Percentiles rank a stretch among this genome's conserved stretches.
Conservation (phyloP, 1,140 invertebrate genomes). For the Aphaenogaster floridana region DNA sequence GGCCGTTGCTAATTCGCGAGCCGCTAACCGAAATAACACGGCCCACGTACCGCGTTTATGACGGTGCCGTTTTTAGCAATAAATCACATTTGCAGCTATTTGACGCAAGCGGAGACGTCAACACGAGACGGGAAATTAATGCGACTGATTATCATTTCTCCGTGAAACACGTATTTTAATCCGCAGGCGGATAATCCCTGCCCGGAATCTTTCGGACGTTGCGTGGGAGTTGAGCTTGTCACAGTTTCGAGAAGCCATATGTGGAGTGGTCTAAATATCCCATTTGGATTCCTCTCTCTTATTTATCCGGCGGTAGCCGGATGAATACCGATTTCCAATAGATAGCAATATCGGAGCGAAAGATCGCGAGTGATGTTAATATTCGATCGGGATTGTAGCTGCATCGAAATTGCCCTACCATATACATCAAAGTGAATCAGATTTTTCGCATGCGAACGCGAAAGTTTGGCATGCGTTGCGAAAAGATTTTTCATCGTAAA, state of each 20-base stretch:
- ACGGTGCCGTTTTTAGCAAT: constrained; percentile 4
- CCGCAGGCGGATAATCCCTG: neutral
- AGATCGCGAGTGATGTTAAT: constrained; percentile 29
- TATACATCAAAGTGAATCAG: neutral
- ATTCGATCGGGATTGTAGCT: neutral
- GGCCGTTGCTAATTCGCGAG: constrained; percentile 56
- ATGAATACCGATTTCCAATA: neutral
- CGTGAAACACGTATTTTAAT: neutral
- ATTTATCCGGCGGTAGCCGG: neutral
- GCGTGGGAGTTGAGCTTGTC: neutral
- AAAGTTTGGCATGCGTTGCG: constrained; percentile 3
- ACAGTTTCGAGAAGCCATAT: neutral
- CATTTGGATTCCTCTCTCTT: neutral
- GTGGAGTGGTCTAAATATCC: constrained; percentile 9
- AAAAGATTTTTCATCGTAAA: neutral
- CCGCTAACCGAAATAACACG: constrained; percentile 63
- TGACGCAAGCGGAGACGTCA: neutral
- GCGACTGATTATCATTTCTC: constrained; percentile 9
- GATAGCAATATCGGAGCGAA: neutral
- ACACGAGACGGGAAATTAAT: neutral
- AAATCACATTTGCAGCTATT: constrained; percentile 39
- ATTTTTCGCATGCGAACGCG: neutral
- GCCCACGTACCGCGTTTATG: constrained; percentile 16
- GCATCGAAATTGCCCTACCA: neutral
- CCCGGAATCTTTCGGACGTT: neutral